A percentile compares a stretch with the other conserved stretches of the same genome.
These are phyloP conservation scores for Salvelinus sp. DNA, from an alignment of 2,113 vertebrate species.

Conservation along the genomic window DNA sequence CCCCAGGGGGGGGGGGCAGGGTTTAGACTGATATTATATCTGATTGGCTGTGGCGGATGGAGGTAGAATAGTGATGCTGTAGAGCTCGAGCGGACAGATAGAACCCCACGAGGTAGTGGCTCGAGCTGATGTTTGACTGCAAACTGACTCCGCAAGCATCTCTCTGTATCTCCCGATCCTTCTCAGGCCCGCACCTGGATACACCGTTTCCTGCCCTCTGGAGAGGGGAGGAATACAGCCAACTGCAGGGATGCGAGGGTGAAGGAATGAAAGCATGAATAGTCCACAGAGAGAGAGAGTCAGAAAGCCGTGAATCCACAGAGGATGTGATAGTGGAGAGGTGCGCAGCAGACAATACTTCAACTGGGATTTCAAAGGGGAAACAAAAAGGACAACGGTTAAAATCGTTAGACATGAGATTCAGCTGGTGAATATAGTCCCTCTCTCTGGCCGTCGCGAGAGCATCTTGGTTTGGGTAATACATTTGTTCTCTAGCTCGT, in stretches of 20 bases:
- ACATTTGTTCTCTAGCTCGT: constrained; percentile 57
- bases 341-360: constrained; percentile 19
- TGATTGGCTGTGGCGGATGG: constrained; percentile 22
- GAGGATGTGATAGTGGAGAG: constrained; percentile 29
- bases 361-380: constrained; percentile 33
- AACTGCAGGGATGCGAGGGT: constrained; percentile 5
- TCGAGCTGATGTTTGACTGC: constrained; percentile 3
- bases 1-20: too few species aligned
- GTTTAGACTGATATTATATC: background rate
- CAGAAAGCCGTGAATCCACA: constrained; percentile 45
- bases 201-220: background rate
- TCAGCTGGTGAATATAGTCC: too few species aligned
- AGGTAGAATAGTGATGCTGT: constrained; percentile 20
- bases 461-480: too few species aligned
- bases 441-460: too few species aligned
- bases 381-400: background rate
- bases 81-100: constrained; percentile 24
- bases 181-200: background rate
- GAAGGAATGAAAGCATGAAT: constrained; percentile 29
- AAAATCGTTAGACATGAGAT: background rate
- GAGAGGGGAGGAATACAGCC: constrained; percentile 15
- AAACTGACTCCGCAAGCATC: constrained; percentile 25
- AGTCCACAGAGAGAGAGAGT: background rate
- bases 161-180: background rate
- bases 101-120: constrained; percentile 12